phyloP scores from a whole-genome alignment of 1,140 invertebrate species.

The Aplysia californica region DNA sequence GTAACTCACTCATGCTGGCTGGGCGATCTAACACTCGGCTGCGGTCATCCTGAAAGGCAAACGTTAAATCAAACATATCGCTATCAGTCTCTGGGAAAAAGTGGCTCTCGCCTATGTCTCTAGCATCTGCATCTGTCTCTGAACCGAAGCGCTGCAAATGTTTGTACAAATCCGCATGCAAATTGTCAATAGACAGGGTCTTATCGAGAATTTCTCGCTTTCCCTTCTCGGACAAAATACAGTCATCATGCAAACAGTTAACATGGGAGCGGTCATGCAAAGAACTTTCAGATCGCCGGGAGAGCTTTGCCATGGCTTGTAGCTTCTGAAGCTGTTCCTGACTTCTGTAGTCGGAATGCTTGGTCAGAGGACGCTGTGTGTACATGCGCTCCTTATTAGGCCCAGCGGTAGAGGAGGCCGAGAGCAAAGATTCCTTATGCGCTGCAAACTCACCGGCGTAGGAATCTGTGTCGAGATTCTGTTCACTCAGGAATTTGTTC shows the following conservation, averaged over 20 bases:
- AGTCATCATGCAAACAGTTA: slow-evolving; percentile 54
- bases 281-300: slow-evolving; percentile 17
- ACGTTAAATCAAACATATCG: slow-evolving; percentile 50
- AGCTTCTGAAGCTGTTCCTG: slow-evolving; percentile 39
- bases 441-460: slow-evolving; percentile 40
- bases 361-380: slow-evolving; percentile 18
- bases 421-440: slow-evolving; percentile 19
- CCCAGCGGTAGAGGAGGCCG: slow-evolving; percentile 16
- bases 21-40: slow-evolving; percentile 43
- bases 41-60: slow-evolving; percentile 46
- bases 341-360: slow-evolving; percentile 28
- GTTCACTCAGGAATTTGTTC: slow-evolving; percentile 52
- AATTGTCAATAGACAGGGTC: slow-evolving; percentile 55
- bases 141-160: slow-evolving; percentile 47
- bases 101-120: slow-evolving; percentile 39
- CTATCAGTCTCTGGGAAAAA: slow-evolving; percentile 51
- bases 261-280: slow-evolving; percentile 39
- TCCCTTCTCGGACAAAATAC: slow-evolving; percentile 55
- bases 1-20: slow-evolving; percentile 60
- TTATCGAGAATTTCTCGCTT: slow-evolving; percentile 49
- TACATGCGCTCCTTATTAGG: slow-evolving; percentile 31
- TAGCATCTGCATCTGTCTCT: slow-evolving; percentile 53
- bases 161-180: slow-evolving; percentile 38
- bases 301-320: slow-evolving; percentile 26
- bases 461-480: slow-evolving; percentile 38